Conservation (phyloP, 2,113 vertebrate genomes). For the Arizona elegans region DNA sequence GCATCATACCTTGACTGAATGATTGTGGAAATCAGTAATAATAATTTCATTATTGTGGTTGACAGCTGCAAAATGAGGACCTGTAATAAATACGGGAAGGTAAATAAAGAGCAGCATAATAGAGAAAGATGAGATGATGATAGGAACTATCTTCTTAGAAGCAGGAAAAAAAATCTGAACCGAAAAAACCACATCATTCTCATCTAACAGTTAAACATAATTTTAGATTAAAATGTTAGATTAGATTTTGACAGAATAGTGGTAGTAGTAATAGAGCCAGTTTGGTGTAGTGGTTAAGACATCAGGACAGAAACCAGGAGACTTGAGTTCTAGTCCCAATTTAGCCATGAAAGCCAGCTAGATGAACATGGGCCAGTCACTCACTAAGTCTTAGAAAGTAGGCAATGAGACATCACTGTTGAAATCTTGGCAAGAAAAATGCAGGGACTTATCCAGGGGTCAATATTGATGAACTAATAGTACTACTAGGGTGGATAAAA, state of each 20-base stretch:
- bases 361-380: not conserved
- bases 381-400: not conserved
- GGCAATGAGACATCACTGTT: not conserved
- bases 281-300: not conserved
- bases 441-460: not conserved
- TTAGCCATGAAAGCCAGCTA: not conserved
- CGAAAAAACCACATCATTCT: not conserved
- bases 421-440: not conserved
- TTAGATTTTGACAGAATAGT: not conserved
- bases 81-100: constrained; percentile 67
- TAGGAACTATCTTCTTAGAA: not conserved
- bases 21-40: constrained; percentile 96
- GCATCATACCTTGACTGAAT: constrained; percentile 91
- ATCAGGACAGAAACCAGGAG: not conserved
- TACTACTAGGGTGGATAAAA: not conserved
- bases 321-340: not conserved
- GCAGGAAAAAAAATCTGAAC: not conserved
- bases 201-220: not conserved
- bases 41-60: constrained; percentile 99
- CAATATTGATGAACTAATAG: not conserved
- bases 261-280: not conserved
- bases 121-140: not conserved
- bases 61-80: constrained; percentile 92
- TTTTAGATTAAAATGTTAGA: not conserved
- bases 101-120: not conserved